Evolutionary conservation across 1,140 invertebrate genomes (phyloP), one percentile per base, ranked within the genome.

Genomic region (Cydia strobilella): DNA sequence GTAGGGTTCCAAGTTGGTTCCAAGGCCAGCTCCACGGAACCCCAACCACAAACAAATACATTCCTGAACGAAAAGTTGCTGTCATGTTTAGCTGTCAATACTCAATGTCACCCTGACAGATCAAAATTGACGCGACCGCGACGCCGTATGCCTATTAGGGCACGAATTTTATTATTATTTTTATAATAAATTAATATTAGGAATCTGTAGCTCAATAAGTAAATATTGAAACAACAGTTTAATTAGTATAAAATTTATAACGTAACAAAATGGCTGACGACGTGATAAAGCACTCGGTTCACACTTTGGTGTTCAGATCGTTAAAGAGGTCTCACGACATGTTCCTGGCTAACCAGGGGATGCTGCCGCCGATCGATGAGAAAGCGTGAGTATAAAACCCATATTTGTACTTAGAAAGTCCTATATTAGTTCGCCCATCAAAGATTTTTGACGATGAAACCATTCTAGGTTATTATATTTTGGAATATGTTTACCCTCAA

Each of bases 301-400:
- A 99, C 85, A 99, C 98, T 3, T 93, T 99, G 74, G 98, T 99
- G 66, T 99, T 99, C 91, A 95, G 99, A 79, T 99, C 99, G 5
- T 93, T 99, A 75, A 99, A 99, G 91, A 93, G 99, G 84, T 98
- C 98, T 13, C 99, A 99, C 91, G 99, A 99, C 93, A 98, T 99
- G 96, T 99, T 99, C 92, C 90, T 99, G 45, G 95, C 96, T 42
- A 98, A 99, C 88, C 98, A 99, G 89, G 96, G 96, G 63, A 94
- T 95, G 74, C 91, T 99, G 59, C 98, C 98, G n/a, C 96, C 97
- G 79, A 93, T 96, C 9, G 96, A 98, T 90, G 95, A 96, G 79
- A 94, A 94, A 84, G 94, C 97, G 97, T 98, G 94, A 96, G 96
- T 95, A 83, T 79, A 66, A 75, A 25, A 62, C 20, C 2, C 9